Evolutionary conservation across 1,140 invertebrate genomes (phyloP), one percentile per base, ranked within the genome.

Genomic region (Drosophila obscura): DNA sequence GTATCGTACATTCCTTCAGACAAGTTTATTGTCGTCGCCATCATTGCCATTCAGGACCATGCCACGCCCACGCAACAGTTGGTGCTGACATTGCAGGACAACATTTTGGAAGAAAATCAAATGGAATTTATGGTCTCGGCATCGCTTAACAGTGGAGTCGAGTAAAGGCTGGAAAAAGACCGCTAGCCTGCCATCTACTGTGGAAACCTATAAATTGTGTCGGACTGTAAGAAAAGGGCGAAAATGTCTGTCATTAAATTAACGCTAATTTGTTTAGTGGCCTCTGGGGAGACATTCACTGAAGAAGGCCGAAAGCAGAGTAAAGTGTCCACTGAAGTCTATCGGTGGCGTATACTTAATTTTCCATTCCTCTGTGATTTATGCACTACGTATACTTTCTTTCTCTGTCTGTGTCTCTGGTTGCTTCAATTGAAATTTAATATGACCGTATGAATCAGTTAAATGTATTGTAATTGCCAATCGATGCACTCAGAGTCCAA

Each of bases 261-360:
- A 89, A 80, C 83, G 84, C 83, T 88, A 88, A 88, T 88, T 88
- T 88, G 83, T 88, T 88, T 88, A 88, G 83, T 88, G 77, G 84
- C 60, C 76, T 89, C 83, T 84, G 69, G 83, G 83, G 83, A 89
- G 84, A 89, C 80, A 88, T 88, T 73, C 15, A 48, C 43, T 31
- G 5, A 35, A 22, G 41, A 41, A 26, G 22, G 7, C 5, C 11
- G 46, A 74, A 64, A 61, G 31, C 11, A 13, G n/a, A 48, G 26
- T 66, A 73, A 88, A 88, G 63, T 83, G 79, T 48, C 78, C 69
- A 59, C 64, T 51, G 52, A 31, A 58, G 4, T 16, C 51, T 45
- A 39, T 62, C 61, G 44, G 52, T 44, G 56, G 48, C 58, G 57
- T 76, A 45, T 73, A 79, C 56, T 62, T 77, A 49, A 73, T 67